Evolutionary conservation across 2,797 vertebrate genomes (phyloP), one percentile per base, ranked within the genome.

Genomic region (Gila robusta): DNA sequence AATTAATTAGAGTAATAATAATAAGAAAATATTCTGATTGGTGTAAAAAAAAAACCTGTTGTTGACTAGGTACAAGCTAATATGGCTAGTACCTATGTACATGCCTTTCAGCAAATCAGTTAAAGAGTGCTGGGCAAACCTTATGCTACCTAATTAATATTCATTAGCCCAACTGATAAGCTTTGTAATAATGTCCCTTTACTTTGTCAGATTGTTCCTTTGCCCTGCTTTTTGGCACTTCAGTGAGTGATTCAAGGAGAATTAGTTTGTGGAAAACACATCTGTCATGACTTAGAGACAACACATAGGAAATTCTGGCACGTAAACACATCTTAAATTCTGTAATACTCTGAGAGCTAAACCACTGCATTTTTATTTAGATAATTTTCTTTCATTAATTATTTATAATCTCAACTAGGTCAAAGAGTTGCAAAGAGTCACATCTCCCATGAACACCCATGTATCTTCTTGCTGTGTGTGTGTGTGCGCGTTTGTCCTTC

Each of bases 401-500:
- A 86, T 86, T 86, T 26, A 86, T 66, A 66, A 69, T 14, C 84
- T 66, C 77, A 86, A 73, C 54, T 83, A 79, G 85, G 82, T 88
- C 83, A 86, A 28, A 67, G 54, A 87, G 83, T 73, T 23, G 59
- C 56, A 81, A 64, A 81, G 64, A 86, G 72, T 80, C 79, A 82
- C 77, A 84, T 82, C 79, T 88, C 71, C 74, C 77, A 83, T 49
- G 82, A 88, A 67, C 86, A 71, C 41, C 67, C 74, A 79, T 87
- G 81, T 49, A 54, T 85, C 79, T 71, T 62, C 59, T n/a, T 47
- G 44, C 70, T 79, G 17, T 62, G 82, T 86, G 67, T 83, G 56
- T 81, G 82, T 86, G 67, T 83, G 56, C 76, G 70, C 44, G 71
- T 81, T 81, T 73, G 90, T 87, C 89, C 87, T 90, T 88, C 83